These are phyloP conservation scores for Phrixothrix hirtus DNA, from an alignment of 2,888 invertebrate genomes.

Conservation along the genomic window DNA sequence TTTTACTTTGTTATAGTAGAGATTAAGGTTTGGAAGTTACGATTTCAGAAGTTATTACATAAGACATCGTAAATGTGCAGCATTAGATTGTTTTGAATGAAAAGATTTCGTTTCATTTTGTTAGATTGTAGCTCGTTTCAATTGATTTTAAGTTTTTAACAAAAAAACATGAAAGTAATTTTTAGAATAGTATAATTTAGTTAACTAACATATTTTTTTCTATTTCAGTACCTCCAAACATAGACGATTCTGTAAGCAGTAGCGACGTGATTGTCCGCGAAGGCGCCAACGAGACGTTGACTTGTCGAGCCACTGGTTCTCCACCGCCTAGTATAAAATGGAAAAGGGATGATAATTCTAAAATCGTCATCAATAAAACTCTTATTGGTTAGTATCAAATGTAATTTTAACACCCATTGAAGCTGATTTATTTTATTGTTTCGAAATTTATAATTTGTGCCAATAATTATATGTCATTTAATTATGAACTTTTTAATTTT, in stretches of 20 bases:
- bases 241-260: constrained; percentile 87
- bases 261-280: constrained; percentile 91
- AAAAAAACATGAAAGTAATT: no score
- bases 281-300: constrained; percentile 85
- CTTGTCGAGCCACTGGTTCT: constrained; percentile 87
- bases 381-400: constrained; percentile 66
- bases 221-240: constrained; percentile 83
- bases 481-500: not conserved
- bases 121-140: constrained; percentile 2
- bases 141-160: constrained; percentile 10
- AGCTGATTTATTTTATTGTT: no score
- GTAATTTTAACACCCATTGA: no score
- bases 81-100: constrained; percentile 5
- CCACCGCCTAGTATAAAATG: constrained; percentile 88
- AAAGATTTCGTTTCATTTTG: constrained; percentile 7
- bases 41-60: constrained; percentile 18
- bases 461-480: not conserved
- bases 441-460: not conserved
- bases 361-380: constrained; percentile 84
- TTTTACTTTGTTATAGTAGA: constrained; percentile 24
- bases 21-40: constrained; percentile 18
- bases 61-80: constrained; percentile 12
- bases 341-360: constrained; percentile 87
- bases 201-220: constrained; percentile 2
- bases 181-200: not conserved